Base-by-base conservation (phyloP, 2,113 vertebrate species). In the Steatornis caripensis region DNA sequence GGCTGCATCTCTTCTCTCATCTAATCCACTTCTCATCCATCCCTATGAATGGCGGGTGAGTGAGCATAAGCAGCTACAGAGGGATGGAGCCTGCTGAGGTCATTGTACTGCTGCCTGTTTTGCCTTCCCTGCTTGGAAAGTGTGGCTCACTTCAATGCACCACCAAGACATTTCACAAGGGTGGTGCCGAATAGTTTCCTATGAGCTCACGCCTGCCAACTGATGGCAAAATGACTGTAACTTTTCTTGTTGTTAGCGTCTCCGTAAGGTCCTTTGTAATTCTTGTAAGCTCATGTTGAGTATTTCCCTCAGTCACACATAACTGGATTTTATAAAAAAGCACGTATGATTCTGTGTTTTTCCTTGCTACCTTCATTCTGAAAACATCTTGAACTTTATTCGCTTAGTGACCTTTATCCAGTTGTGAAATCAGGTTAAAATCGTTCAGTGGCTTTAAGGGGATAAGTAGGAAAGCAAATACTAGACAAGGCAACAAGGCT, bases 11-110 rank as follows among this genome's bases (percentile, higher is more conserved):
- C 21, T 61, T 72, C 68, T 69, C 49, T n/a, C 12, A 32, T 84
- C 37, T 75, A 54, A 61, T 23, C 46, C 55, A 23, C 72, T 58
- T 62, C 32, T 48, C 32, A 17, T 32, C 46, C 51, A 32, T n/a
- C 46, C 30, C 20, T 49, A 0, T 1, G 2, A 53, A 16, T 0
- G 2, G 4, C 2, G 3, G 45, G 51, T 65, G 89, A 54, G 51
- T 62, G 53, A 12, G 78, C 70, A 66, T 19, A 23, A 54, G 75
- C 64, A 87, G 51, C 75, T 69, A 1, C 1, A n/a, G 84, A 66
- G 45, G 26, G 1, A 29, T 0, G 6, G 71, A 68, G 19, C 54
- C 75, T 76, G 19, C 66, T 39, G 57, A 79, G 71, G 27, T 79
- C 65, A 23, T 55, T 1, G 10, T 83, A 24, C 55, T 27, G 4